Evolutionary conservation across 2,113 vertebrate genomes (phyloP).

Genomic region (Gadus macrocephalus): DNA sequence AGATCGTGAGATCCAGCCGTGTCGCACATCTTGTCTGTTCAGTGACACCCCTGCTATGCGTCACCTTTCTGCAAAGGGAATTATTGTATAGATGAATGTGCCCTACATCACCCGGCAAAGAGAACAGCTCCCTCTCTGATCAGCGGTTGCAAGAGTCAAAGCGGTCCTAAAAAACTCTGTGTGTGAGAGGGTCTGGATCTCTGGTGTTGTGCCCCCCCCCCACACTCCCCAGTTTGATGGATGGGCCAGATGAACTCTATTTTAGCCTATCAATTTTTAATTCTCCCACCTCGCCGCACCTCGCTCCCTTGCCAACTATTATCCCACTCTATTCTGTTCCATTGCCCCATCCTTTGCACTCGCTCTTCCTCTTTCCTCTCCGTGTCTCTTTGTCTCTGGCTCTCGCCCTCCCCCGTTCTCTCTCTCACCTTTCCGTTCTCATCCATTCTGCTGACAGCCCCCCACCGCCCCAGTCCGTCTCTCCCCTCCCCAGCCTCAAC

Average conservation of each 20-base stretch:
- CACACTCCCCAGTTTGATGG: constrained; percentile 27
- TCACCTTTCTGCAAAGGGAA: no score
- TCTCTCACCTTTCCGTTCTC: background rate
- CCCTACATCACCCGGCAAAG: no score
- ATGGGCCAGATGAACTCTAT: constrained; percentile 57
- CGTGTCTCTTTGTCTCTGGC: constrained; percentile 18
- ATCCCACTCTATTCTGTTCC: constrained; percentile 53
- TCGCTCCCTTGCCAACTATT: constrained; percentile 54
- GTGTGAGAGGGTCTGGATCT: no score
- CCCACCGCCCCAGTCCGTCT: background rate
- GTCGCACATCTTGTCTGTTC: no score
- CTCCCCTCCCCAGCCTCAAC: background rate
- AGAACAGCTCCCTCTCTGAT: no score
- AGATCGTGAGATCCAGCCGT: no score
- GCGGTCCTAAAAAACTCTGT: no score
- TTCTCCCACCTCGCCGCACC: constrained; percentile 18
- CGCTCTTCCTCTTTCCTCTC: constrained; percentile 31
- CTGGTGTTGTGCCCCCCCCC: no score
- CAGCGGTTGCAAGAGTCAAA: no score
- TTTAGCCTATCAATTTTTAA: constrained; percentile 61
- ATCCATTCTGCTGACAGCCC: no score
- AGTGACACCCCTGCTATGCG: no score
- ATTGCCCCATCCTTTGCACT: constrained; percentile 7
- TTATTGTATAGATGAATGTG: no score
- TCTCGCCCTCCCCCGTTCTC: constrained; percentile 10